Evolutionary conservation across 2,888 invertebrate species (phyloP).

Genomic region (Catocala fraxini): DNA sequence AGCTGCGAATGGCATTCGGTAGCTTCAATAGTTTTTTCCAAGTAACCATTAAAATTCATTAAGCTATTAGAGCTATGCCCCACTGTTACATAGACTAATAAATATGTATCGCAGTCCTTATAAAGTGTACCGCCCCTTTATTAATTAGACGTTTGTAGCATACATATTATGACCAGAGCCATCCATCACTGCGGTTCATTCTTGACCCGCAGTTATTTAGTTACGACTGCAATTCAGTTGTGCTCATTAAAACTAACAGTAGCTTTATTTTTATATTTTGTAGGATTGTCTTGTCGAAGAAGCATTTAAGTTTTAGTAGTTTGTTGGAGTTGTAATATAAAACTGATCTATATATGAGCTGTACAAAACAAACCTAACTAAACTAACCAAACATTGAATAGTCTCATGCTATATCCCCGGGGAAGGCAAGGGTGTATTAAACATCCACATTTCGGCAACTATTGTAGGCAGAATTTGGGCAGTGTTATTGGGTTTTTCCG

Average conservation of each 20-base stretch:
- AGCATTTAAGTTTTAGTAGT: too few relatives aligned
- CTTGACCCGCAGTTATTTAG: conserved; percentile 9
- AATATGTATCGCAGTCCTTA: conserved; percentile 19
- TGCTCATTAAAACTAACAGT: conserved; percentile 1
- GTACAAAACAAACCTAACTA: too few relatives aligned
- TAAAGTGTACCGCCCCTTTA: conserved; percentile 9
- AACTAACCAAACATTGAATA: too few relatives aligned
- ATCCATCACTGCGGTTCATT: conserved; percentile 15
- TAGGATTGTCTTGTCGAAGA: too few relatives aligned
- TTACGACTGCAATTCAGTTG: conserved; percentile 10
- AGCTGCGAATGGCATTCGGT: conserved; percentile 7
- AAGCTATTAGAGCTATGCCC: conserved; percentile 9
- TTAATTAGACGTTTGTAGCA: conserved; percentile 14
- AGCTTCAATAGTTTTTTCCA: conserved; percentile 13
- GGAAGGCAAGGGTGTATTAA: too few relatives aligned
- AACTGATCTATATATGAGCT: too few relatives aligned
- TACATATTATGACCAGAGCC: conserved; percentile 1
- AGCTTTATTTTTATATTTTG: background rate
- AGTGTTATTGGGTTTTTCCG: too few relatives aligned
- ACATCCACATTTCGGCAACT: too few relatives aligned
- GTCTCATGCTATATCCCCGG: too few relatives aligned
- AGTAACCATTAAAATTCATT: conserved; percentile 14
- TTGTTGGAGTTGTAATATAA: too few relatives aligned
- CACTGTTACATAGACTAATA: conserved; percentile 6
- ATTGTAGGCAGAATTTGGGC: too few relatives aligned